Base-by-base conservation (phyloP, 1,140 invertebrate genomes). In the Centruroides vittatus region DNA sequence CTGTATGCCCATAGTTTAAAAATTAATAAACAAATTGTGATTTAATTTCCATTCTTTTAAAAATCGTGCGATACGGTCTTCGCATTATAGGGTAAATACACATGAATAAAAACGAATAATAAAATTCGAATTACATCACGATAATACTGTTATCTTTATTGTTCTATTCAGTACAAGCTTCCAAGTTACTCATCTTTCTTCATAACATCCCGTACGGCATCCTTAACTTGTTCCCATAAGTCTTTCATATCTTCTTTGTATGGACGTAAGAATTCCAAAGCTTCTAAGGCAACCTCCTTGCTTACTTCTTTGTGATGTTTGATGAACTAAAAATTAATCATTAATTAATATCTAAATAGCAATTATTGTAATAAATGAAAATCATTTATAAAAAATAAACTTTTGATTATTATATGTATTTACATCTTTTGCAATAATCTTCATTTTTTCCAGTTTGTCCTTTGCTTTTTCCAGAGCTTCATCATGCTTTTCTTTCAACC, bases 191-290 rank as follows among this genome's bases (percentile, higher is more conserved):
- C 23, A 41, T 60, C 57, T 23, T 41, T 60, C 10, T 60, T 60
- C 8, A 64, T 5, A 48, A 64, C 35, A 12, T 60, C 57, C 47
- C 55, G 61, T 34, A 61, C 62, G 7, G 59, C 59, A n/a, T 64
- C 62, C 47, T 58, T 61, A 10, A 64, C 49, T 35, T 64, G 59
- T 9, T 64, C 59, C 46, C 59, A 64, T 3, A 64, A 52, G 10
- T 6, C 23, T 13, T 59, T 59, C 41, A 64, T 36, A 47, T 64
- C 62, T 47, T 64, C 59, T 58, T 64, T 64, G 62, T 64, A 64
- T 35, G 62, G 62, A 23, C 23, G 61, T 13, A 64, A 46, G 50
- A 61, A 64, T 13, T 64, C 59, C n/a, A 61, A 12, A 35, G 55
- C 59, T 58, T 64, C 62, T 11, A 50, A 35, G 1, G 62, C 62